Percentiles rank a stretch among this genome's conserved stretches.
phyloP scores from a whole-genome alignment of 2,888 invertebrate species.

The Dione vanillae region DNA sequence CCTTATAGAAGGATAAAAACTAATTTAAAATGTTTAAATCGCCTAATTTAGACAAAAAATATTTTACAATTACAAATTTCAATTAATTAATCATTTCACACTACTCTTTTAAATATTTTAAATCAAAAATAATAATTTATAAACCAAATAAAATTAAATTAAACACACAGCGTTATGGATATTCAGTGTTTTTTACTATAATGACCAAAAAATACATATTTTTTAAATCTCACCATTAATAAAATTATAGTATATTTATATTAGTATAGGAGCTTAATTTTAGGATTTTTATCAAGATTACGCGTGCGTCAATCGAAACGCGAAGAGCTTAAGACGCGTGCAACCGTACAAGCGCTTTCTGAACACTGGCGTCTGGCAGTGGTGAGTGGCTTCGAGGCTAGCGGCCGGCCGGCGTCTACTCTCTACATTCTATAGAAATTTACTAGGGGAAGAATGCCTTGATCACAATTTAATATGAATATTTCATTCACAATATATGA shows the following conservation, averaged over 20 bases:
- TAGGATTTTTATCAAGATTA: conserved; percentile 22
- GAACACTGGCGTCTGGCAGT: conserved; percentile 43
- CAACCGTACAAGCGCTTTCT: conserved; percentile 33
- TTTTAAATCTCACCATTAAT: conserved; percentile 36
- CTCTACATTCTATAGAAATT: conserved; percentile 15
- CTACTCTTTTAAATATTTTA: neutral
- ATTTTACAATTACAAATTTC: neutral
- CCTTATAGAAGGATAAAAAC: neutral
- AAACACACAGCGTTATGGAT: neutral
- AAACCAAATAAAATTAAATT: neutral
- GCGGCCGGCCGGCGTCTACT: conserved; percentile 7
- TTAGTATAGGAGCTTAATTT: neutral
- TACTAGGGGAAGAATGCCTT: conserved; percentile 31
- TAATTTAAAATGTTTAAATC: neutral
- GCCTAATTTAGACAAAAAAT: neutral
- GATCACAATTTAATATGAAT: neutral
- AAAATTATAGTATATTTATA: conserved; percentile 6
- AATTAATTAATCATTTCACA: too few relatives aligned
- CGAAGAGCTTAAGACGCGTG: conserved; percentile 38
- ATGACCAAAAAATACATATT: neutral
- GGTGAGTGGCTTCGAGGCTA: neutral
- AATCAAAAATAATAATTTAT: neutral
- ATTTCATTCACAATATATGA: conserved; percentile 27
- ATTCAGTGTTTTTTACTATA: too few relatives aligned
- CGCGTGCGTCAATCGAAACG: conserved; percentile 31